Percentiles rank a stretch among this genome's conserved stretches.
Evolutionary conservation across 2,888 invertebrate genomes (phyloP).

Genomic region (Pegoplata infirma): DNA sequence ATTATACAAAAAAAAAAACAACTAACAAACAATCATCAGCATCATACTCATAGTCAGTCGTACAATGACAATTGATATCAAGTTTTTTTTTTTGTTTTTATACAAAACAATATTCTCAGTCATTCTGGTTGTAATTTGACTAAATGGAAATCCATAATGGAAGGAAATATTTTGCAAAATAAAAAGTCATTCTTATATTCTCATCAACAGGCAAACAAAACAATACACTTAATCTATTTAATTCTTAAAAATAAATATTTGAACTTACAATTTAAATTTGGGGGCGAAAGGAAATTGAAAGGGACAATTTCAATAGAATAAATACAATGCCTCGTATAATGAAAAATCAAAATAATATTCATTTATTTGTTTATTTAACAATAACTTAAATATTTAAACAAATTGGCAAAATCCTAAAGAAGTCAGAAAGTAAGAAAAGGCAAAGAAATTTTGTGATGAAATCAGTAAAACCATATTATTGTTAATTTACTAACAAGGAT

Average conservation of each 20-base stretch:
- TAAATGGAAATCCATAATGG: constrained; percentile 32
- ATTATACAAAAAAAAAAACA: constrained; percentile 1
- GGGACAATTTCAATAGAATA: constrained; percentile 6
- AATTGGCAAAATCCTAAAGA: too few species aligned
- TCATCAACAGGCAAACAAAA: background rate
- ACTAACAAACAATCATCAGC: constrained; percentile 7
- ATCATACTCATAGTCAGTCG: background rate
- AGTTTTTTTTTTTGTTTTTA: constrained; percentile 3
- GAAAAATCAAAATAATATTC: constrained; percentile 32
- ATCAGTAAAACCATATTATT: too few species aligned
- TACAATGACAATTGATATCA: constrained; percentile 38
- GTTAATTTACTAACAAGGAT: too few species aligned
- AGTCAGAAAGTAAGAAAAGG: too few species aligned
- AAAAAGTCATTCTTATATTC: background rate
- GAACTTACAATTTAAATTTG: background rate
- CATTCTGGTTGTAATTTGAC: constrained; percentile 6
- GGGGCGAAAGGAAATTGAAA: background rate
- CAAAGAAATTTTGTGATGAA: too few species aligned
- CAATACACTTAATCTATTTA: constrained; percentile 27
- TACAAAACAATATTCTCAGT: background rate
- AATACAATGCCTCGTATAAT: constrained; percentile 23
- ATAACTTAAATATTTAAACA: constrained; percentile 20
- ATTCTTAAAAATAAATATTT: constrained; percentile 13
- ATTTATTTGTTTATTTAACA: constrained; percentile 14
- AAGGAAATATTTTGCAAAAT: background rate